A percentile compares a stretch with the other conserved stretches of the same genome.
Conservation (phyloP, 2,113 vertebrate species). For the Oriolus oriolus region DNA sequence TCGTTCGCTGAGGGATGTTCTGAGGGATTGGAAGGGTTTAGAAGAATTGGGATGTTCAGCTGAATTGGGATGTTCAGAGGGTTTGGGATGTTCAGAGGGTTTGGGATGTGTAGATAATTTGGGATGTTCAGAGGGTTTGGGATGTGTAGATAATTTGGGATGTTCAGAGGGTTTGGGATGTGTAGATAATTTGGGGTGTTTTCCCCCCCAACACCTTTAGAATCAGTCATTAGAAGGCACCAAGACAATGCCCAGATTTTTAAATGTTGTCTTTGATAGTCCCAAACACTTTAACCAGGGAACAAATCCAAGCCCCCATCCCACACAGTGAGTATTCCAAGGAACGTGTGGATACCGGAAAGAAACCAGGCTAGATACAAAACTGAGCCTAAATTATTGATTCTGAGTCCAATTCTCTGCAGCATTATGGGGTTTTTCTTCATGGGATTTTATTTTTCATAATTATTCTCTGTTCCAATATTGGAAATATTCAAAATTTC, state of each 20-base stretch:
- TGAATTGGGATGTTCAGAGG: neutral
- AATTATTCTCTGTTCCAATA: neutral
- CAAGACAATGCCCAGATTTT: neutral
- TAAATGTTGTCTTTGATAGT: neutral
- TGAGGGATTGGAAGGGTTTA: neutral
- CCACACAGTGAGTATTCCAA: neutral
- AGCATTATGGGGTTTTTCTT: neutral
- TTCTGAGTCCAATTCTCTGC: neutral
- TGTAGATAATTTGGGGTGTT: neutral
- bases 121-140: neutral
- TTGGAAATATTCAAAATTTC: neutral
- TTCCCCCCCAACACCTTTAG: neutral
- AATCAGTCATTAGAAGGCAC: neutral
- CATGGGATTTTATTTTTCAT: neutral
- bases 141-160: too few relatives aligned
- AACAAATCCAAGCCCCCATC: neutral
- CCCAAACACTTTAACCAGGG: neutral
- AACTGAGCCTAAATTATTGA: neutral
- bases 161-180: neutral
- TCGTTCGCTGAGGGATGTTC: neutral
- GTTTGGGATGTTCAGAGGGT: rapidly evolving
- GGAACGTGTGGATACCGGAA: neutral
- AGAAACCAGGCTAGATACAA: neutral
- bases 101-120: neutral
- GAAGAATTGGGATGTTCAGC: neutral